These are phyloP conservation scores for Chunga burmeisteri DNA, from an alignment of 2,113 vertebrate genomes.

Conservation along the genomic window DNA sequence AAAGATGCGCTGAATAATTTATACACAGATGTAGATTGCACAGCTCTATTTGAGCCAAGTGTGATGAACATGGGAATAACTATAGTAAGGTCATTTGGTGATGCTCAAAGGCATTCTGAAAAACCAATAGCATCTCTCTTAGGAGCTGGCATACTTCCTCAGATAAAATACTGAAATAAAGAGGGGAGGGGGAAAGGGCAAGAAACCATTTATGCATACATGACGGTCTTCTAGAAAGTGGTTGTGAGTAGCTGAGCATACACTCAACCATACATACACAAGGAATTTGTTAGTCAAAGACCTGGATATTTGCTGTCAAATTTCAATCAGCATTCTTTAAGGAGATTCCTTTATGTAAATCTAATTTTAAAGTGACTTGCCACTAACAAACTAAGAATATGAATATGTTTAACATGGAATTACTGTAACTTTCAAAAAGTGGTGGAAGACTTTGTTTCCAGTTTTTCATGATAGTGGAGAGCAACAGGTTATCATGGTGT, in stretches of 20 bases:
- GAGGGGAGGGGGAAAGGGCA: rapidly evolving
- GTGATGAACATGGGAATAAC: not conserved
- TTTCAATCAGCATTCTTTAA: not conserved
- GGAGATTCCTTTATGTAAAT: not conserved
- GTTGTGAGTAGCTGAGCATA: not conserved
- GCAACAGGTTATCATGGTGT: not conserved
- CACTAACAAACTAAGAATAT: not conserved
- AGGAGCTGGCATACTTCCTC: not conserved
- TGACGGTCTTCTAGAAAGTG: not conserved
- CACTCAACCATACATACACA: rapidly evolving
- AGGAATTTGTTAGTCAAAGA: not conserved
- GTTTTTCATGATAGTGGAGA: not conserved
- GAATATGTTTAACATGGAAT: not conserved
- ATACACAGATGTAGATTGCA: not conserved
- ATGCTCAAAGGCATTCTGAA: not conserved
- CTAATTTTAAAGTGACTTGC: not conserved
- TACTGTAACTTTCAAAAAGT: not conserved
- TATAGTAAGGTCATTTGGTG: not conserved
- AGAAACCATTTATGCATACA: not conserved
- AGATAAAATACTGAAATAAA: not conserved
- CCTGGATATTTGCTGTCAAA: not conserved
- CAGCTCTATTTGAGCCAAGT: conserved; percentile 5
- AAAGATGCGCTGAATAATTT: conserved; percentile 50
- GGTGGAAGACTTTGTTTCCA: not conserved
- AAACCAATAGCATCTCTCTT: not conserved